Evolutionary conservation across 2,113 vertebrate species (phyloP).

Genomic region (Galbula dea): DNA sequence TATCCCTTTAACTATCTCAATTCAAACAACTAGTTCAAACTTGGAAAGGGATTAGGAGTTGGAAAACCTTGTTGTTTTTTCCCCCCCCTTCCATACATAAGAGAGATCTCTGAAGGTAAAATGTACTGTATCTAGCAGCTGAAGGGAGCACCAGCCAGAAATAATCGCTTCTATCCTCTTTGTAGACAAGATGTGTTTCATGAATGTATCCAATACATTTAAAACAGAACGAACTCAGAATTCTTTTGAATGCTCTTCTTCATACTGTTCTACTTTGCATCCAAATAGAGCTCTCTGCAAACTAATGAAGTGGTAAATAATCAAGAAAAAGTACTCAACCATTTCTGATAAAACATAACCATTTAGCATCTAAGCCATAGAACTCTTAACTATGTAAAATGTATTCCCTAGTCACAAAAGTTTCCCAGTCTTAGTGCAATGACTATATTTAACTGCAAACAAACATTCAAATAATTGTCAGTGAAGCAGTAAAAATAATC

Average conservation of each 20-base stretch:
- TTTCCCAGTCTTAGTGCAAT: not conserved
- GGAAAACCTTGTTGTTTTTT: not conserved
- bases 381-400: not conserved
- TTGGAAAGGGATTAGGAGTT: not conserved
- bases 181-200: not conserved
- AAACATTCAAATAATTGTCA: not conserved
- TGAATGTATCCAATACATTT: not conserved
- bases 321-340: not conserved
- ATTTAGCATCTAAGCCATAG: not conserved
- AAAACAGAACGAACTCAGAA: not conserved
- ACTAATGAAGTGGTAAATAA: not conserved
- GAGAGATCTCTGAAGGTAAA: not conserved
- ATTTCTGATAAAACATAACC: not conserved
- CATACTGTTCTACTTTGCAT: not conserved
- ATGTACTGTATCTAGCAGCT: not conserved
- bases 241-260: not conserved
- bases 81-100: not conserved
- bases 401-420: not conserved
- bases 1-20: not conserved
- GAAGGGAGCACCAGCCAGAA: not conserved
- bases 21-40: not conserved
- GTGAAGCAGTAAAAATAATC: not conserved
- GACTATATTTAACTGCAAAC: not conserved
- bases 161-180: not conserved
- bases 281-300: not conserved